These are phyloP conservation scores for Aspiorhynchus laticeps DNA, from an alignment of 2,113 vertebrate genomes.

Conservation along the genomic window DNA sequence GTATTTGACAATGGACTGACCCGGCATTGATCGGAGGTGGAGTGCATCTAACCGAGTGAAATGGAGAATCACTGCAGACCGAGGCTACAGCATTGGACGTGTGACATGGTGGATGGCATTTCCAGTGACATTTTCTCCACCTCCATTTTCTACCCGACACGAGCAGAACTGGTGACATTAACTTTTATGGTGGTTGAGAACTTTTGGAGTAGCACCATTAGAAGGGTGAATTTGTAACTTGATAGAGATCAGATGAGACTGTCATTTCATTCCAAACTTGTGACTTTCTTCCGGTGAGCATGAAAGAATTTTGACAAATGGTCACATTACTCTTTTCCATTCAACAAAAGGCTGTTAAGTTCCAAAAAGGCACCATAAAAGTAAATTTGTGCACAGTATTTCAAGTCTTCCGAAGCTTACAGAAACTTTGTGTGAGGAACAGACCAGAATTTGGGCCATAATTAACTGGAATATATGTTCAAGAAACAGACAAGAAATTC, in stretches of 20 bases:
- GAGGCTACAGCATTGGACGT: constrained; percentile 1
- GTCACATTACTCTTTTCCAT: neutral
- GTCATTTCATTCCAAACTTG: neutral
- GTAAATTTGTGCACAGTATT: neutral
- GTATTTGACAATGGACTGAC: constrained; percentile 44
- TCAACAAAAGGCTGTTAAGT: neutral
- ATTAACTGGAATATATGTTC: neutral
- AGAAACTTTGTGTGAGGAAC: neutral
- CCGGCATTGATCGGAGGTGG: constrained; percentile 37
- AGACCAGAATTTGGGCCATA: neutral
- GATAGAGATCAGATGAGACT: neutral
- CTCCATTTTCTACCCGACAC: constrained; percentile 21
- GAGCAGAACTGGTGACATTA: constrained; percentile 20
- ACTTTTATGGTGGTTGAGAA: constrained; percentile 40
- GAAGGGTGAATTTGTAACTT: neutral
- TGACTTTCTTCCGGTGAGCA: neutral
- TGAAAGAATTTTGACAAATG: neutral
- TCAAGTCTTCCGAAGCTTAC: neutral
- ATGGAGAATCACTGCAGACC: constrained; percentile 9
- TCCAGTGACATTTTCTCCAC: constrained; percentile 48
- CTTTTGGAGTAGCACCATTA: constrained; percentile 13
- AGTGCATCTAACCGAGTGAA: constrained; percentile 21
- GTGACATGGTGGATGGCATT: constrained; percentile 48
- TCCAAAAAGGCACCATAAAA: neutral
- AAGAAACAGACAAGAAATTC: neutral